These are phyloP conservation scores for Xylocampa areola DNA, from an alignment of 2,888 invertebrate species.

Conservation along the genomic window DNA sequence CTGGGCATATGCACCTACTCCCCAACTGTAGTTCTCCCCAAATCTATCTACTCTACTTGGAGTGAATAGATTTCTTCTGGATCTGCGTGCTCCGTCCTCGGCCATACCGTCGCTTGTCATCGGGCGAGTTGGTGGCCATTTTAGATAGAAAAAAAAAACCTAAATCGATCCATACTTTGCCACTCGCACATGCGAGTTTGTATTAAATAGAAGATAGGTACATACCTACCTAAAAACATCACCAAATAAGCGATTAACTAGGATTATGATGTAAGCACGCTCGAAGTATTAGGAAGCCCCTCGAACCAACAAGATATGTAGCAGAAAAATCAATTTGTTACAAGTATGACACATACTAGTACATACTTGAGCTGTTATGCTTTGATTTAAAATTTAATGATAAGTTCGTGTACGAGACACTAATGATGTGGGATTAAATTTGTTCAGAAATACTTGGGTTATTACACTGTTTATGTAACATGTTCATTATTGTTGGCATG, in stretches of 20 bases:
- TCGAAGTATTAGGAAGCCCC: slow-evolving; percentile 53
- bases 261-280: slow-evolving; percentile 52
- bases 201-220: too few species aligned
- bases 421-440: slow-evolving; percentile 31
- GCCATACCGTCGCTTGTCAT: too few species aligned
- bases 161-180: too few species aligned
- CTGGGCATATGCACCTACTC: too few species aligned
- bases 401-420: slow-evolving; percentile 24
- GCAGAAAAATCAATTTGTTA: slow-evolving; percentile 29
- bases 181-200: too few species aligned
- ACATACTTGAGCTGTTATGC: slow-evolving; percentile 9
- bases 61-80: too few species aligned
- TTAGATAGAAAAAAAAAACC: too few species aligned
- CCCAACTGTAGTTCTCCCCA: too few species aligned
- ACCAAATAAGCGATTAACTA: slow-evolving; percentile 27
- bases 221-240: slow-evolving; percentile 12
- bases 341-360: slow-evolving; percentile 19
- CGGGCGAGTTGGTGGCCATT: too few species aligned
- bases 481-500: slow-evolving; percentile 29
- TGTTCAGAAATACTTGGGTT: slow-evolving; percentile 14
- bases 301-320: slow-evolving; percentile 5
- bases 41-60: too few species aligned
- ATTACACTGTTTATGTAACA: slow-evolving; percentile 22
- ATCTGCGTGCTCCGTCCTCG: too few species aligned
- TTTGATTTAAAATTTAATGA: slow-evolving; percentile 33